Evolutionary conservation across 2,797 vertebrate genomes (phyloP).

Genomic region (Poecilia picta): DNA sequence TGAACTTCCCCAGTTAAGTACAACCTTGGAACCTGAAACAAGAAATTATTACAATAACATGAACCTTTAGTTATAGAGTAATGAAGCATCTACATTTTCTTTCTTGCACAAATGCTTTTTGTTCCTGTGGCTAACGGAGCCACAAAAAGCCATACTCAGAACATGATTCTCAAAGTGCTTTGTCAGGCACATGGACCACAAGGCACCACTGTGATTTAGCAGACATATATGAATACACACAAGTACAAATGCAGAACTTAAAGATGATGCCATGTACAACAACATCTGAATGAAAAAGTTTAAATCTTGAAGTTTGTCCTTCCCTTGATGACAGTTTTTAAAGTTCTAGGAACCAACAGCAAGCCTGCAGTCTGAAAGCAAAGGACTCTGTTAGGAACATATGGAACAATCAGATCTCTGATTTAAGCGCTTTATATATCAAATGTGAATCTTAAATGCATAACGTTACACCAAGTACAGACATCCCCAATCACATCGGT

Average conservation of each 20-base stretch:
- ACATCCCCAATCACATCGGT: too few relatives aligned
- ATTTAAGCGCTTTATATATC: too few relatives aligned
- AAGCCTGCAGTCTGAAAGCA: too few relatives aligned
- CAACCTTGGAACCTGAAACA: not conserved
- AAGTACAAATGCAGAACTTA: not conserved
- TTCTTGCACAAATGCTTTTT: not conserved
- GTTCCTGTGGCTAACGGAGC: not conserved
- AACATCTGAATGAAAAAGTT: not conserved
- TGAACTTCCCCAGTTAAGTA: not conserved
- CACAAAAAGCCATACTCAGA: not conserved
- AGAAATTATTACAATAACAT: not conserved
- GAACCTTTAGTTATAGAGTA: conserved; percentile 2
- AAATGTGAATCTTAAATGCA: too few relatives aligned
- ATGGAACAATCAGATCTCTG: too few relatives aligned
- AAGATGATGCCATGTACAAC: not conserved
- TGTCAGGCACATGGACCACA: not conserved
- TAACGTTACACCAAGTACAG: too few relatives aligned
- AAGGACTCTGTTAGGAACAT: too few relatives aligned
- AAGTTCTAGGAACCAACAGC: too few relatives aligned
- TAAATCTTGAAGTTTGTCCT: not conserved
- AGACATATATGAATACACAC: not conserved
- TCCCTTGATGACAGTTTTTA: not conserved
- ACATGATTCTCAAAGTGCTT: not conserved
- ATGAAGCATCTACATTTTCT: not conserved
- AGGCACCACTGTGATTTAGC: not conserved